Evolutionary conservation across 2,888 invertebrate genomes (phyloP).

Genomic region (Rotaria macrura): DNA sequence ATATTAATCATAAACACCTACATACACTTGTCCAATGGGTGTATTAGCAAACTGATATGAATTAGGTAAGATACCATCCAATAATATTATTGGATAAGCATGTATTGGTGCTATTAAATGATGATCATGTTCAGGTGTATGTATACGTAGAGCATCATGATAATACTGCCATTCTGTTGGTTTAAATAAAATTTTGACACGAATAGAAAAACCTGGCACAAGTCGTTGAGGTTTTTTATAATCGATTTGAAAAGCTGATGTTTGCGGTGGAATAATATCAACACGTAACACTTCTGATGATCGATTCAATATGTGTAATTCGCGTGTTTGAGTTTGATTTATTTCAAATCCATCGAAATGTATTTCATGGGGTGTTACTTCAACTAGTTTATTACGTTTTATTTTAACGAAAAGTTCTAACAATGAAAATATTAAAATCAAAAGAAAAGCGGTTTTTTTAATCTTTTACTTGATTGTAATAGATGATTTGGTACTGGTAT

Average conservation of each 20-base stretch:
- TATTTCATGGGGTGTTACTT: slow-evolving; percentile 44
- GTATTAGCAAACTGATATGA: slow-evolving; percentile 42
- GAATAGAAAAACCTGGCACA: slow-evolving; percentile 46
- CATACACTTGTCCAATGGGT: slow-evolving; percentile 33
- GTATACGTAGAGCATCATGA: slow-evolving; percentile 48
- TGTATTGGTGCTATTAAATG: slow-evolving; percentile 43
- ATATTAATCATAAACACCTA: neutral
- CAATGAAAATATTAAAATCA: neutral
- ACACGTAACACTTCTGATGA: slow-evolving; percentile 46
- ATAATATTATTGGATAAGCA: slow-evolving; percentile 48
- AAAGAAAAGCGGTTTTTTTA: neutral
- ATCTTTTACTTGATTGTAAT: slow-evolving; percentile 37
- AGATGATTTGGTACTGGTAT: slow-evolving; percentile 38
- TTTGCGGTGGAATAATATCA: slow-evolving; percentile 49
- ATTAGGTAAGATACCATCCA: slow-evolving; percentile 43
- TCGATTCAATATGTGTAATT: slow-evolving; percentile 44
- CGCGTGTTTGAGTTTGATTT: slow-evolving; percentile 39
- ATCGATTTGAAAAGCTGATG: slow-evolving; percentile 45
- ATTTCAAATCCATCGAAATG: slow-evolving; percentile 48
- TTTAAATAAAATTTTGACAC: slow-evolving; percentile 46
- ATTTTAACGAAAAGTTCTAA: slow-evolving; percentile 47
- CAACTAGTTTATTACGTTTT: slow-evolving; percentile 43
- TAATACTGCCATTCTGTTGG: slow-evolving; percentile 49
- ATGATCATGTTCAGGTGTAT: slow-evolving; percentile 41
- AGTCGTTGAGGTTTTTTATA: slow-evolving; percentile 47